Percentiles rank a stretch among this genome's conserved stretches.
These are phyloP conservation scores for Laticauda laticaudata DNA, from an alignment of 2,113 vertebrate species.

Conservation along the genomic window DNA sequence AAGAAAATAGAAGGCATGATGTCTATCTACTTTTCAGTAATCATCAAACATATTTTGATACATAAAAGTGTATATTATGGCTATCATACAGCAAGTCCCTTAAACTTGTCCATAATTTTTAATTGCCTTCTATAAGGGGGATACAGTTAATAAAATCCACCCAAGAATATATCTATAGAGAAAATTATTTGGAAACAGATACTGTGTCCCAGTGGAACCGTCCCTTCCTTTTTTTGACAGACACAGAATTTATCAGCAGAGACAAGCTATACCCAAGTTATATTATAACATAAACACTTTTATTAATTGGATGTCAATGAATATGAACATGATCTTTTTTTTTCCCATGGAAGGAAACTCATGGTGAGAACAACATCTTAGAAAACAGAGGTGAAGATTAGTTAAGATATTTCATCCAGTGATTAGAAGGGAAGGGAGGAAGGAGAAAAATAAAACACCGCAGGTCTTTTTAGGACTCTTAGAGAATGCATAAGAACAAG, in stretches of 20 bases:
- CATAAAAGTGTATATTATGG: conserved; percentile 35
- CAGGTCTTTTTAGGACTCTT: not conserved
- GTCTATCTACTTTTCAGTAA: conserved; percentile 47
- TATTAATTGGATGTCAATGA: conserved; percentile 54
- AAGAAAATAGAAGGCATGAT: conserved; percentile 31
- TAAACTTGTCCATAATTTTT: conserved; percentile 62
- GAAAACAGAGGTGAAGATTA: conserved; percentile 7
- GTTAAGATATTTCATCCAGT: not conserved
- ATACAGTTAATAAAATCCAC: conserved; percentile 59
- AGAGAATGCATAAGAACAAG: conserved; percentile 25
- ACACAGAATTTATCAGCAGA: conserved; percentile 62
- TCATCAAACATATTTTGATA: conserved; percentile 46
- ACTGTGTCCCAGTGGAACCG: conserved; percentile 56
- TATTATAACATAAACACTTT: conserved; percentile 63
- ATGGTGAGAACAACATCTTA: conserved; percentile 27
- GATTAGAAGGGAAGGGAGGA: not conserved
- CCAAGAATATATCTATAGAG: conserved; percentile 55
- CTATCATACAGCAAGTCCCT: conserved; percentile 57
- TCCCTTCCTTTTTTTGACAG: conserved; percentile 59
- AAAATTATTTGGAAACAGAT: conserved; percentile 59
- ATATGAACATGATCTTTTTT: conserved; percentile 46
- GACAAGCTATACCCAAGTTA: conserved; percentile 38
- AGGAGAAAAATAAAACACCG: conserved; percentile 15
- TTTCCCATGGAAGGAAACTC: conserved; percentile 31
- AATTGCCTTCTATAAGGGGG: conserved; percentile 56